Evolutionary conservation across 2,888 invertebrate species (phyloP), one percentile per base, ranked within the genome.

Genomic region (Orthonevra nobilis): DNA sequence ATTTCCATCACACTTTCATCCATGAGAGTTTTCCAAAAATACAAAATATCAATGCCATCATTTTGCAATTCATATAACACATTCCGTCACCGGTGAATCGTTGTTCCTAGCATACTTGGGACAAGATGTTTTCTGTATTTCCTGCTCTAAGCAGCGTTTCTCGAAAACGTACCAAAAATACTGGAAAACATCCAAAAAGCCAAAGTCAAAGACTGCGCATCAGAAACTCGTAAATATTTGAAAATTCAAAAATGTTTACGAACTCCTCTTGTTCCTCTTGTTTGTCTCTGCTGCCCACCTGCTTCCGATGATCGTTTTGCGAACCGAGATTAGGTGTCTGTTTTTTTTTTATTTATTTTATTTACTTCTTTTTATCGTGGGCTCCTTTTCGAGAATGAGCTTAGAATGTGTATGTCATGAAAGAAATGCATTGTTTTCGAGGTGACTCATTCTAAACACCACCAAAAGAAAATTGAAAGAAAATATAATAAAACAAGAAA

Each of bases 161-260:
- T 52, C 52, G 58, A 58, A 70, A 77, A 70, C 70, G 77, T 72
- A 72, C n/a, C n/a, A 72, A 72, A 72, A 77, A 64, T 32, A 52
- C 72, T 77, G 77, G 77, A 77, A 46, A 66, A 72, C 66, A 52
- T 77, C 70, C 77, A 72, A 77, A 5, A n/a, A n/a, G n/a, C n/a
- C n/a, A n/a, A n/a, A n/a, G n/a, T n/a, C n/a, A n/a, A n/a, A 56
- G 17, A 32, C 48, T 56, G 12, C 46, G 15, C 14, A n/a, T n/a
- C n/a, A n/a, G n/a, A n/a, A n/a, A n/a, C n/a, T n/a, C 28, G 56
- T 28, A 50, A 38, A 46, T 60, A 26, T 40, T 56, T 40, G 15
- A 40, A 50, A 40, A 60, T 54, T 54, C 38, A 20, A 38, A 58
- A 44, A 34, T 48, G 38, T 54, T 23, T 23, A 4, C 23, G 60